These are phyloP conservation scores for Heteromurus nitidus DNA, from an alignment of 2,888 invertebrate species.

Conservation along the genomic window DNA sequence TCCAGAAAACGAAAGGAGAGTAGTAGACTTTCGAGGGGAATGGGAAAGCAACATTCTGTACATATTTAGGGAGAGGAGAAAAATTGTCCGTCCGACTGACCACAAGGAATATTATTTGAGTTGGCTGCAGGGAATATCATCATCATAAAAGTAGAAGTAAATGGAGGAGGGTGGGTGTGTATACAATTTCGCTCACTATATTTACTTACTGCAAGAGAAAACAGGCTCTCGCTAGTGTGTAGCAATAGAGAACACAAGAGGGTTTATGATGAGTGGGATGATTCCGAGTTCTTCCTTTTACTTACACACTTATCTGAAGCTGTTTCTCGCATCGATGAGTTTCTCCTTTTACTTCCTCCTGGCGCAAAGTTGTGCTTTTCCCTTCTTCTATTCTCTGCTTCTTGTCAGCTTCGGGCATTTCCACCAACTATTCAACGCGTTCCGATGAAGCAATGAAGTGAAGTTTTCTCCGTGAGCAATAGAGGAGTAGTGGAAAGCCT, in stretches of 20 bases:
- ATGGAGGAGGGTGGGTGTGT: slow-evolving; percentile 34
- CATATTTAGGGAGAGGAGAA: background rate
- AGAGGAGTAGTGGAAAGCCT: background rate
- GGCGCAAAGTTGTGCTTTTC: background rate
- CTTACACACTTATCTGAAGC: slow-evolving; percentile 28
- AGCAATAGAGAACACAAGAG: slow-evolving; percentile 3
- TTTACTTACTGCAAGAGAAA: slow-evolving; percentile 15
- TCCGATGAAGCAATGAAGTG: slow-evolving; percentile 15
- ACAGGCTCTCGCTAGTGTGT: too few species aligned
- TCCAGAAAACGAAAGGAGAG: background rate
- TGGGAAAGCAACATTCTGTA: slow-evolving; percentile 20
- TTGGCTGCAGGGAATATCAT: slow-evolving; percentile 27
- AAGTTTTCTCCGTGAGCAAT: background rate
- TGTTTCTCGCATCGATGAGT: slow-evolving; percentile 23
- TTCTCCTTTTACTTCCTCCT: background rate
- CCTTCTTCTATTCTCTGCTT: background rate
- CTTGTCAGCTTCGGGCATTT: background rate
- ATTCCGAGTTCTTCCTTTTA: background rate
- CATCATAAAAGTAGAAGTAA: slow-evolving; percentile 10
- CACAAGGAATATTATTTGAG: slow-evolving; percentile 39
- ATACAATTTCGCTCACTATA: slow-evolving; percentile 2
- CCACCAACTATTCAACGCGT: background rate
- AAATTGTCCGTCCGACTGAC: slow-evolving; percentile 3
- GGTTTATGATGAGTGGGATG: background rate
- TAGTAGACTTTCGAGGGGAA: too few species aligned